These are phyloP conservation scores for Brachionus sp. DNA, from an alignment of 1,140 invertebrate genomes.

Conservation along the genomic window DNA sequence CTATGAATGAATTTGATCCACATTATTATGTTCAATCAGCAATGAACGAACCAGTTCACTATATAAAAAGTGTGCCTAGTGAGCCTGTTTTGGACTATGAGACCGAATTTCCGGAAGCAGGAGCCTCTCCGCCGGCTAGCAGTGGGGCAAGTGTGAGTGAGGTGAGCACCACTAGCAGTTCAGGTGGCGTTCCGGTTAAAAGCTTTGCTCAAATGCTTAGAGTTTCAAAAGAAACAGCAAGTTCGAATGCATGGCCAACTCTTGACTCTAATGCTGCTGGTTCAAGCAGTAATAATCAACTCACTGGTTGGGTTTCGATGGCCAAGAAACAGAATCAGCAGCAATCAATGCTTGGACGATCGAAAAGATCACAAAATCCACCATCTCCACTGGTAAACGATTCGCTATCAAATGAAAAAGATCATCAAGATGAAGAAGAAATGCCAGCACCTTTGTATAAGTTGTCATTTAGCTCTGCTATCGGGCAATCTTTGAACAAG, in stretches of 20 bases:
- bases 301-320: conserved; percentile 35
- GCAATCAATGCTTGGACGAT: conserved; percentile 13
- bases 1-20: background rate
- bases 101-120: conserved; percentile 23
- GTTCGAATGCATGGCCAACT: background rate
- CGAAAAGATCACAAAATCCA: conserved; percentile 38
- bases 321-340: conserved; percentile 13
- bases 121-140: conserved; percentile 10
- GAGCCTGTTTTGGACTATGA: conserved; percentile 33
- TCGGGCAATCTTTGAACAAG: background rate
- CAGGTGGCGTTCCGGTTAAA: background rate
- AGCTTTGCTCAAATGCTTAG: conserved; percentile 43
- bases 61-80: background rate
- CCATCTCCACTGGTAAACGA: conserved; percentile 6
- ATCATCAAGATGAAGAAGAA: background rate
- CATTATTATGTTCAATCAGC: conserved; percentile 43
- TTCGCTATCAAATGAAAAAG: background rate
- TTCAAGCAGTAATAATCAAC: background rate
- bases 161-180: conserved; percentile 15
- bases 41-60: conserved; percentile 25
- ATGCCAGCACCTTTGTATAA: conserved; percentile 36
- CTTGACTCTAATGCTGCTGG: background rate
- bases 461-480: conserved; percentile 7
- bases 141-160: conserved; percentile 34
- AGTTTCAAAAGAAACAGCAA: background rate